Base-by-base conservation (phyloP, 2,113 vertebrate genomes). In the Cairina moschata region DNA sequence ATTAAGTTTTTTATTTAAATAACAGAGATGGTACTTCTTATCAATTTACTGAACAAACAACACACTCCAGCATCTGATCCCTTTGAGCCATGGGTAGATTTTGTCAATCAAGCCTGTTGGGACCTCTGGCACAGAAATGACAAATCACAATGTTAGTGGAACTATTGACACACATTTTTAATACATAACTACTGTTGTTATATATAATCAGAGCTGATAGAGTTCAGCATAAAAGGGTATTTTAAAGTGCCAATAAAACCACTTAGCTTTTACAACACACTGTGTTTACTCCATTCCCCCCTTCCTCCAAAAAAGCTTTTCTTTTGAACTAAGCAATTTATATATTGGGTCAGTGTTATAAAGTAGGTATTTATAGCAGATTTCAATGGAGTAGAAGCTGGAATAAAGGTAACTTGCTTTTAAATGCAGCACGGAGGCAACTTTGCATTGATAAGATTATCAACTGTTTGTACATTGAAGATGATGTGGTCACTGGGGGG, bases 221-320 rank as follows among this genome's bases (percentile, higher is more conserved):
- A 93, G 62, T 89, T 93, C 95, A 79, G 96, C 95, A 95, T 94
- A 94, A 93, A 96, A 93, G 95, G 93, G 58, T 77, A 96, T 95
- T 97, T 96, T 71, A 94, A 96, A 96, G 96, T 92, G 95, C 96
- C 96, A 97, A 95, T 96, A 96, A 97, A 96, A 96, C 86, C 96
- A 97, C 96, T 96, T 52, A 96, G 91, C 86, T 96, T 97, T 97
- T 96, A 97, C 95, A 93, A 71, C 93, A 89, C 88, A 46, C 63
- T 17, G 71, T 25, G 2, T 86, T 92, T 46, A 91, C 88, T 66
- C 86, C 46, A 7, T 54, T 68, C 46, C 32, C 75, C 56, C 79
- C 60, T 78, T 62, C 81, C 77, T 58, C 84, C 71, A 80, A 91
- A 92, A 97, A 92, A 82, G 74, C 91, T 92, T 92, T 96, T 76